Evolutionary conservation across 2,113 vertebrate species (phyloP).

Genomic region (Callipepla squamata): DNA sequence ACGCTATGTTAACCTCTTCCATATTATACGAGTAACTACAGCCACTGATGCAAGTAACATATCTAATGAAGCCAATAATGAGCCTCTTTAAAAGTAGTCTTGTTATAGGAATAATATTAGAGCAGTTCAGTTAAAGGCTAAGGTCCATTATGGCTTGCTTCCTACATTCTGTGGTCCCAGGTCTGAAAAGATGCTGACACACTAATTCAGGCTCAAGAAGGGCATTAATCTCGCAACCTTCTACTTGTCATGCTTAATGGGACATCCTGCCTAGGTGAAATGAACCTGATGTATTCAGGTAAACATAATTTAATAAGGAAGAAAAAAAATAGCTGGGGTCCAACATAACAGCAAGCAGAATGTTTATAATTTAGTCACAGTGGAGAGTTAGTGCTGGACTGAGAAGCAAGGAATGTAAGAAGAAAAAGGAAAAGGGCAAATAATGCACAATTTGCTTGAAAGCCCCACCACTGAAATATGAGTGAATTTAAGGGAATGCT

Average conservation of each 20-base stretch:
- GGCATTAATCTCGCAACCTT: conserved; percentile 86
- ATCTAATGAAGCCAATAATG: conserved; percentile 94
- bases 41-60: conserved; percentile 88
- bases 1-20: conserved; percentile 83
- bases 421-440: neutral
- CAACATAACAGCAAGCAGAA: conserved; percentile 22
- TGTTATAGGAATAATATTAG: conserved; percentile 87
- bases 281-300: conserved; percentile 84
- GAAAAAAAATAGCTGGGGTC: conserved; percentile 52
- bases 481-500: neutral
- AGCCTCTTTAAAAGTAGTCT: conserved; percentile 90
- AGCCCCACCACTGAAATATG: neutral
- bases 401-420: neutral
- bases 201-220: conserved; percentile 81
- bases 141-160: conserved; percentile 80
- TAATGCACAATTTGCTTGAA: conserved; percentile 7
- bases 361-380: conserved; percentile 59
- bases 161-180: conserved; percentile 69
- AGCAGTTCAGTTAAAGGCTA: conserved; percentile 82
- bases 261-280: conserved; percentile 85
- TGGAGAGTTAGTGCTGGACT: neutral
- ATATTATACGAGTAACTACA: conserved; percentile 85
- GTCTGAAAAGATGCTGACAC: conserved; percentile 84
- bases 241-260: conserved; percentile 83
- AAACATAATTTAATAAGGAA: conserved; percentile 86